phyloP scores from a whole-genome alignment of 2,888 invertebrate genomes.

The Macroteleia sp. region DNA sequence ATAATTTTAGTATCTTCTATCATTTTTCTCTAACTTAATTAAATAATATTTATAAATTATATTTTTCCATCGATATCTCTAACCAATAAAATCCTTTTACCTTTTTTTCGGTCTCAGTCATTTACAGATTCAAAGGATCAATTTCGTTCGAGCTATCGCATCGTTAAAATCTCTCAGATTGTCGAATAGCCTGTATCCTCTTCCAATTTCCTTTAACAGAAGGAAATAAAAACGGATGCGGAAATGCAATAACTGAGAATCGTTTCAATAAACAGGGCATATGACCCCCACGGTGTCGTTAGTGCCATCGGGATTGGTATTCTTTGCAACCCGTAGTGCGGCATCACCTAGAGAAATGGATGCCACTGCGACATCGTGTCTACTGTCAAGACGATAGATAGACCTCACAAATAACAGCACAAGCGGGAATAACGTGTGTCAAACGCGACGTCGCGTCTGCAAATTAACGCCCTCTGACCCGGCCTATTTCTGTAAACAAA shows the following conservation, averaged over 20 bases:
- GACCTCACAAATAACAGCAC: conserved; percentile 33
- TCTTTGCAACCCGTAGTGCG: conserved; percentile 19
- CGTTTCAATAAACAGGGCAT: conserved; percentile 1
- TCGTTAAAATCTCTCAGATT: conserved; percentile 7
- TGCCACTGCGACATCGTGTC: conserved; percentile 20
- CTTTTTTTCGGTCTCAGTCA: too few relatives aligned
- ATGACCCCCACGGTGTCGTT: conserved; percentile 23
- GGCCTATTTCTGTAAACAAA: conserved; percentile 11
- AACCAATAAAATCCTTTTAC: too few relatives aligned
- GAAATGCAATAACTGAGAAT: conserved; percentile 4
- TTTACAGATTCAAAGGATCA: background rate
- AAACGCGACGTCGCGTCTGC: conserved; percentile 9
- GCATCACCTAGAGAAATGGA: conserved; percentile 33
- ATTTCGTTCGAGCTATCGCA: background rate
- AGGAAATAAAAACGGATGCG: background rate
- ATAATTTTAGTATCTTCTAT: too few relatives aligned
- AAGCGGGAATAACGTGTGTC: conserved; percentile 41
- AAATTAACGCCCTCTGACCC: conserved; percentile 25
- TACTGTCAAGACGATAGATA: conserved; percentile 52
- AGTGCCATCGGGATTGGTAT: conserved; percentile 11
- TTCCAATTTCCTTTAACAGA: background rate
- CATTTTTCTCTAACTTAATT: too few relatives aligned
- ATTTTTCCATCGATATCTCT: too few relatives aligned
- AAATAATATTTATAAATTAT: too few relatives aligned
- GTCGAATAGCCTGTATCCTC: background rate